Conservation (phyloP, 2,797 vertebrate species). For the Petrocephalus sullivani region DNA sequence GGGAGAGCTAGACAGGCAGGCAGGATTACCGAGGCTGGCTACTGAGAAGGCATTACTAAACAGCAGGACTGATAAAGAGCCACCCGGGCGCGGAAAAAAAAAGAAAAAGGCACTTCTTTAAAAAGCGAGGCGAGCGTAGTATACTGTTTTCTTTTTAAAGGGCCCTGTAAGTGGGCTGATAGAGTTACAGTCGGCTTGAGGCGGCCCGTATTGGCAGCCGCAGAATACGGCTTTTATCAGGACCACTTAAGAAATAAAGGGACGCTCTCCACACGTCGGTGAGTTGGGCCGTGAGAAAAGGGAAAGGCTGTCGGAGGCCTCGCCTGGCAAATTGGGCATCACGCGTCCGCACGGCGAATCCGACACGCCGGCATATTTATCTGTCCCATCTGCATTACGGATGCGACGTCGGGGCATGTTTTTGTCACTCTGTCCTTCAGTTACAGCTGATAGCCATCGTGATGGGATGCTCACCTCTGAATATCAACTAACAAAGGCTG, state of each 20-base stretch:
- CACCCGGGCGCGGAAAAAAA: conserved; percentile 25
- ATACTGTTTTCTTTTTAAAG: conserved; percentile 30
- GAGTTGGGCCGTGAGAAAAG: not conserved
- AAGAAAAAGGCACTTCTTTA: conserved; percentile 31
- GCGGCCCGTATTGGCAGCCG: not conserved
- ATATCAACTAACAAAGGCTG: not conserved
- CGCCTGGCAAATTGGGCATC: not conserved
- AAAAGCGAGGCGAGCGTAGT: conserved; percentile 25
- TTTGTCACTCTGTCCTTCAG: not conserved
- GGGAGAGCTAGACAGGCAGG: conserved; percentile 60
- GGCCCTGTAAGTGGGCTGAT: conserved; percentile 26
- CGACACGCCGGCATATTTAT: too few species aligned
- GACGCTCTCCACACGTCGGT: not conserved
- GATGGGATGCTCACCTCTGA: not conserved
- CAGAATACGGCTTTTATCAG: not conserved
- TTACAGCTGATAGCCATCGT: not conserved
- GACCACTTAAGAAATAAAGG: not conserved
- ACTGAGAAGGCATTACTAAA: conserved; percentile 40
- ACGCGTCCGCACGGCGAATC: not conserved
- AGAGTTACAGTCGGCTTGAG: not conserved
- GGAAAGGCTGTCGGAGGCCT: not conserved
- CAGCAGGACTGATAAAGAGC: conserved; percentile 29
- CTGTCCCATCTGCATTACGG: not conserved
- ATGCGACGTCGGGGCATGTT: not conserved
- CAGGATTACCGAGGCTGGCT: conserved; percentile 43